Evolutionary conservation across 2,113 vertebrate species (phyloP).

Genomic region (Malurus cyaneus): DNA sequence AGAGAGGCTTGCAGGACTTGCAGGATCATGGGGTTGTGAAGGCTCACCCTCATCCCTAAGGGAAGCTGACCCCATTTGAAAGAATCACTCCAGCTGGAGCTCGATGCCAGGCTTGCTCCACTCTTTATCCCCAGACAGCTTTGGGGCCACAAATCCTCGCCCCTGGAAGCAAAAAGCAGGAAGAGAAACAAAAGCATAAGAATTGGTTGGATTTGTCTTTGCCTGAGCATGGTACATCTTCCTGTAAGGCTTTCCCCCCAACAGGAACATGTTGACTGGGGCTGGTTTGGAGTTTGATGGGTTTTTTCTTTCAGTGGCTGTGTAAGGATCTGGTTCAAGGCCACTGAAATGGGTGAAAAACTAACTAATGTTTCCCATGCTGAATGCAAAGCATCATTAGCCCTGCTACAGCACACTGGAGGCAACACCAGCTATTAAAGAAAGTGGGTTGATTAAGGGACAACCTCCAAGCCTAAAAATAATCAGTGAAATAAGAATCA

Average conservation of each 20-base stretch:
- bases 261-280: neutral
- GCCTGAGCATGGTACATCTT: neutral
- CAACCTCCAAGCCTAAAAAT: constrained; percentile 1
- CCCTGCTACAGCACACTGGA: neutral
- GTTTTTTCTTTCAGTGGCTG: neutral
- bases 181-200: neutral
- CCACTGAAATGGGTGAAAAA: neutral
- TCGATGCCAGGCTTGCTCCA: neutral
- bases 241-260: neutral
- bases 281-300: neutral
- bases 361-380: neutral
- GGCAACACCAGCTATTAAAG: neutral
- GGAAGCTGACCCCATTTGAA: neutral
- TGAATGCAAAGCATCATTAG: neutral
- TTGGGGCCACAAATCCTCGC: neutral
- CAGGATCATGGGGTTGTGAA: rapidly evolving
- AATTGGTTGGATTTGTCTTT: neutral
- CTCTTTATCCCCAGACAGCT: neutral
- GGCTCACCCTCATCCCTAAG: neutral
- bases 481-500: neutral
- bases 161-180: neutral
- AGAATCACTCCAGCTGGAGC: neutral
- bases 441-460: neutral
- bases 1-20: neutral
- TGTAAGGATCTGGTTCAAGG: neutral